A percentile compares a stretch with the other conserved stretches of the same genome.
Conservation (phyloP, 2,888 invertebrate genomes). For the Agrilus mali region DNA sequence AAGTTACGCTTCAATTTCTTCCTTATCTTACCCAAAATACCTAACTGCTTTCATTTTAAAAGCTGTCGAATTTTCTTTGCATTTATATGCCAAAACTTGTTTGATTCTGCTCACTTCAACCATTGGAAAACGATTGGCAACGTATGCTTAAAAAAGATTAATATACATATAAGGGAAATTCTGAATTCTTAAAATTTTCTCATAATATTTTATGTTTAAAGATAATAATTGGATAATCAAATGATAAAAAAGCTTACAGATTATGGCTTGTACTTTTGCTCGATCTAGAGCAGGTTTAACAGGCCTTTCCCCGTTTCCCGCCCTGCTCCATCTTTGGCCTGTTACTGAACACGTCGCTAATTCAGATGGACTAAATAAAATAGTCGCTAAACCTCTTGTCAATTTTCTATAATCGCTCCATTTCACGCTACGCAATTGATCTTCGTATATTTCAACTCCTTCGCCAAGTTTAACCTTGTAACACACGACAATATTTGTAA, state of each 20-base stretch:
- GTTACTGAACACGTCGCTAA: slow-evolving; percentile 64
- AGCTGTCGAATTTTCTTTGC: slow-evolving; percentile 65
- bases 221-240: no score
- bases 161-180: no score
- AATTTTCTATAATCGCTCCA: slow-evolving; percentile 65
- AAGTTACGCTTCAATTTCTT: background rate
- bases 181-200: no score
- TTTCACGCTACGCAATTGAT: slow-evolving; percentile 56
- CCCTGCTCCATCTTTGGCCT: slow-evolving; percentile 63
- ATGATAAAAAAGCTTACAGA: slow-evolving; percentile 37
- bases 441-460: slow-evolving; percentile 60
- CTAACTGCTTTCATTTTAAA: slow-evolving; percentile 61
- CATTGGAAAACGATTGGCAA: slow-evolving; percentile 58
- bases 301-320: slow-evolving; percentile 58
- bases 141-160: slow-evolving; percentile 49
- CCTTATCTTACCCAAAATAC: slow-evolving; percentile 33
- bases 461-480: slow-evolving; percentile 56
- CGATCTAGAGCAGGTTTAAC: slow-evolving; percentile 62
- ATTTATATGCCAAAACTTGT: slow-evolving; percentile 65
- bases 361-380: slow-evolving; percentile 60
- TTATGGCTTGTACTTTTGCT: slow-evolving; percentile 61
- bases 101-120: slow-evolving; percentile 64
- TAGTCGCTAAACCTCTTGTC: slow-evolving; percentile 60
- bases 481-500: no score
- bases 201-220: no score